Percentiles rank a stretch among this genome's conserved stretches.
phyloP scores from a whole-genome alignment of 2,888 invertebrate species.

The Leptarthrus brevirostris region DNA sequence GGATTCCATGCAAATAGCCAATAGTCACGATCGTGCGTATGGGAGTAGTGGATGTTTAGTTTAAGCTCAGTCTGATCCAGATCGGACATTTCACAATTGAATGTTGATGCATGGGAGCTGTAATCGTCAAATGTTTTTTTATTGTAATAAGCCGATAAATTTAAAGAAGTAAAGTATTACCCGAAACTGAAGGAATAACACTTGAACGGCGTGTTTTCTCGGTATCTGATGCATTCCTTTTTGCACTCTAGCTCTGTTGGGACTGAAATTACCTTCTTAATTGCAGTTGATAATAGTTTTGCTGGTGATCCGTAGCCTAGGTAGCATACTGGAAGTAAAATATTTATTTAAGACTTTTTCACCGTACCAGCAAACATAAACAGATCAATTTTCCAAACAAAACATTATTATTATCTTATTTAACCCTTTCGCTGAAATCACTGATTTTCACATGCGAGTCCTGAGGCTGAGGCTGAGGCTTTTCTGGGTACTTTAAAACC shows the following conservation, averaged over 20 bases:
- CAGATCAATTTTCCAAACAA: too few relatives aligned
- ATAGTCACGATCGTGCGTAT: slow-evolving; percentile 72
- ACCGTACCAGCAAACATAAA: too few relatives aligned
- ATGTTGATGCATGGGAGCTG: slow-evolving; percentile 64
- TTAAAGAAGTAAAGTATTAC: slow-evolving; percentile 63
- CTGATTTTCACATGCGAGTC: too few relatives aligned
- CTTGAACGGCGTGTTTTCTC: slow-evolving; percentile 71
- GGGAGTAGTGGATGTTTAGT: slow-evolving; percentile 77
- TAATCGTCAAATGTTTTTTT: too few relatives aligned
- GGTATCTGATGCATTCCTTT: slow-evolving; percentile 72
- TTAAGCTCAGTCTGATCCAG: slow-evolving; percentile 81
- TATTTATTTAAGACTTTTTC: neutral
- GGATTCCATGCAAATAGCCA: slow-evolving; percentile 84
- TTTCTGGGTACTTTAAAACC: too few relatives aligned
- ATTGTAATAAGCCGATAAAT: too few relatives aligned
- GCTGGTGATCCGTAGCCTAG: slow-evolving; percentile 83
- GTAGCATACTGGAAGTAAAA: slow-evolving; percentile 75
- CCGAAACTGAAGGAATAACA: slow-evolving; percentile 83
- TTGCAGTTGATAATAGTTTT: slow-evolving; percentile 73
- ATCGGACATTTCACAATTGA: slow-evolving; percentile 82
- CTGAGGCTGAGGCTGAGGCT: too few relatives aligned
- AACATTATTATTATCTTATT: too few relatives aligned
- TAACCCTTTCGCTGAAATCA: too few relatives aligned
- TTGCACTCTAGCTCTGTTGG: slow-evolving; percentile 77
- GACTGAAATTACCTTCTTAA: slow-evolving; percentile 75